These are phyloP conservation scores for Dascillus cervinus DNA, from an alignment of 2,888 invertebrate species.

Conservation along the genomic window DNA sequence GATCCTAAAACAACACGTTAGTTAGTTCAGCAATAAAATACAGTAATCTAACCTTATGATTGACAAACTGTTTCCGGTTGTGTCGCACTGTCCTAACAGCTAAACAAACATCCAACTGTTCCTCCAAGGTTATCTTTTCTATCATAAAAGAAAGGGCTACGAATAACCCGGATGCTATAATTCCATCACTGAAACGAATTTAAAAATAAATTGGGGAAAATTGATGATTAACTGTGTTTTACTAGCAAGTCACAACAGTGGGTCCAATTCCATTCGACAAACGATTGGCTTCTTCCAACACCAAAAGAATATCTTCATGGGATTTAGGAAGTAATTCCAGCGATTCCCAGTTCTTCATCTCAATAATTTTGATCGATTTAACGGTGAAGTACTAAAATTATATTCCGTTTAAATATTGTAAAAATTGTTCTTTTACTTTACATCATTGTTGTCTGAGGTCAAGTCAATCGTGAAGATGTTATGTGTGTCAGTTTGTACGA, in stretches of 20 bases:
- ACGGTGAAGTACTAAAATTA: slow-evolving; percentile 5
- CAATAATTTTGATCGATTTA: no score
- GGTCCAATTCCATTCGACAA: slow-evolving; percentile 31
- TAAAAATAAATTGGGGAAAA: background rate
- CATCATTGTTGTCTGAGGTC: slow-evolving; percentile 8
- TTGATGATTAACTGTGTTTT: slow-evolving; percentile 17
- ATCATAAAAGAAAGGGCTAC: slow-evolving; percentile 34
- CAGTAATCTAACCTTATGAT: slow-evolving; percentile 30
- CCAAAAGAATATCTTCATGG: slow-evolving; percentile 30
- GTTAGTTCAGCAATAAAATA: no score
- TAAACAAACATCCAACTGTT: slow-evolving; percentile 38
- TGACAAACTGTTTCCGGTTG: slow-evolving; percentile 35
- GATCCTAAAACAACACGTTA: slow-evolving; percentile 32
- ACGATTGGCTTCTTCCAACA: slow-evolving; percentile 35
- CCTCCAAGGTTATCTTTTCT: slow-evolving; percentile 39
- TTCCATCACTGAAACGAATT: slow-evolving; percentile 35
- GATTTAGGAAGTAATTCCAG: slow-evolving; percentile 23
- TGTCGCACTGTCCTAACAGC: slow-evolving; percentile 35
- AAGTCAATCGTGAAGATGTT: slow-evolving; percentile 10
- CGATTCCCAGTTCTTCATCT: slow-evolving; percentile 34
- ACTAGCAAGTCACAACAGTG: slow-evolving; percentile 41
- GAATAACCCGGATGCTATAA: slow-evolving; percentile 38
- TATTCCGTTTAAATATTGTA: no score
- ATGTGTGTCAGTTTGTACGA: slow-evolving; percentile 9
- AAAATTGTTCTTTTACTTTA: slow-evolving; percentile 1